A percentile compares a stretch with the other conserved stretches of the same genome.
Evolutionary conservation across 2,797 vertebrate genomes (phyloP).

Genomic region (Pelochelys cantorii): DNA sequence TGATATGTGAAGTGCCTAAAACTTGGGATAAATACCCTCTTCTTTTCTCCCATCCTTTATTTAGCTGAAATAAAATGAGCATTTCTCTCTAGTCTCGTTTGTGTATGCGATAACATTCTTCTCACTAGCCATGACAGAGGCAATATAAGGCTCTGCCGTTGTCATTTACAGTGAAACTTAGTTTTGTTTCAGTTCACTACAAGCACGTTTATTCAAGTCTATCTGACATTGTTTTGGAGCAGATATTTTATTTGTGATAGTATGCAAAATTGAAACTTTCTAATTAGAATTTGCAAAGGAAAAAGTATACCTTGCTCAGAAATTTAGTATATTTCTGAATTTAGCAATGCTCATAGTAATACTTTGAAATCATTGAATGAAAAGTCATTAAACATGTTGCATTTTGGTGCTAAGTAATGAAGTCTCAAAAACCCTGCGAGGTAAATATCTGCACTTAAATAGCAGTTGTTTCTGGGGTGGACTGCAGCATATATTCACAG

Average conservation of each 20-base stretch:
- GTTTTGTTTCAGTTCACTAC: neutral
- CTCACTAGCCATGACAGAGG: neutral
- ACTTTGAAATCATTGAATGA: neutral
- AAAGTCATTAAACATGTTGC: neutral
- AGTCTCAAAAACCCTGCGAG: neutral
- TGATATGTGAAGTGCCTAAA: neutral
- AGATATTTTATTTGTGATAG: neutral
- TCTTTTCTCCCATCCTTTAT: too few species aligned
- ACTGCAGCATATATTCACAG: accelerated
- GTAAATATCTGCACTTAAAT: neutral
- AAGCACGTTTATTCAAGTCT: neutral
- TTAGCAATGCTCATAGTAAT: neutral
- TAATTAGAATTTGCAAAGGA: neutral
- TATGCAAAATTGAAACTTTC: neutral
- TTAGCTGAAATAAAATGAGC: neutral
- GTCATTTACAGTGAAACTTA: neutral
- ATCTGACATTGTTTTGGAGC: neutral
- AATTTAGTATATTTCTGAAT: neutral
- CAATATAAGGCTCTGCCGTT: neutral
- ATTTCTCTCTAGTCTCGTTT: neutral
- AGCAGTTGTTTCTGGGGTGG: neutral
- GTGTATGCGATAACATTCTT: neutral
- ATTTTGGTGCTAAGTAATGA: neutral
- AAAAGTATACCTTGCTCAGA: neutral
- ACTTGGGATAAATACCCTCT: neutral